phyloP scores from a whole-genome alignment of 2,113 vertebrate species.

The Poeciliopsis retropinna region DNA sequence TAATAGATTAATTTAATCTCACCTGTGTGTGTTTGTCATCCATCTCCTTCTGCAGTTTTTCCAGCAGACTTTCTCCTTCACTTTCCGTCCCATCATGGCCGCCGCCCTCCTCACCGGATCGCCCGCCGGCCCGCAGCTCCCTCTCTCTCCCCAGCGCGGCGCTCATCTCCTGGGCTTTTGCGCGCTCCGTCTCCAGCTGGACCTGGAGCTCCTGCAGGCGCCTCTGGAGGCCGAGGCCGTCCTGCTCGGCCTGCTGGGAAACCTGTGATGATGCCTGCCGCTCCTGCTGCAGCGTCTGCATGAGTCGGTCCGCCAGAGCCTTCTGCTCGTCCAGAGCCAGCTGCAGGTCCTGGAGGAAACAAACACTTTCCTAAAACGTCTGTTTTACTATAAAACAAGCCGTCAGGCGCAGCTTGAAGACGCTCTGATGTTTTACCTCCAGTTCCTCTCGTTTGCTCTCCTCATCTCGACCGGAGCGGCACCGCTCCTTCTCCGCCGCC shows the following conservation, averaged over 20 bases:
- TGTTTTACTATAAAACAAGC: background rate
- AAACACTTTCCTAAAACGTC: background rate
- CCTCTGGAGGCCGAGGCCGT: conserved; percentile 76
- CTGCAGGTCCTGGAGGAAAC: conserved; percentile 85
- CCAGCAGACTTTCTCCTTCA: conserved; percentile 78
- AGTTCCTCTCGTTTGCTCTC: conserved; percentile 87
- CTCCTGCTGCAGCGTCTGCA: conserved; percentile 83
- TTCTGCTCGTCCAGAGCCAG: conserved; percentile 87
- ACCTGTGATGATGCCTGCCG: conserved; percentile 80
- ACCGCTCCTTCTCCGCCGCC: conserved; percentile 89
- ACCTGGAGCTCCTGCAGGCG: conserved; percentile 87
- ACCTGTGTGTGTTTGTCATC: conserved; percentile 87
- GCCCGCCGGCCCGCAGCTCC: conserved; percentile 70
- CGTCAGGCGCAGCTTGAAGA: background rate
- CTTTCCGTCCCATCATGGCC: background rate
- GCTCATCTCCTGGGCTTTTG: conserved; percentile 84
- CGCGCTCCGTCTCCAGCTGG: conserved; percentile 88
- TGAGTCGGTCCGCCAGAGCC: conserved; percentile 78
- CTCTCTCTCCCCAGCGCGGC: conserved; percentile 83
- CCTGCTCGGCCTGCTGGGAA: conserved; percentile 83
- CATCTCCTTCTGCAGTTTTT: conserved; percentile 86
- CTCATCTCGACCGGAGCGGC: conserved; percentile 80
- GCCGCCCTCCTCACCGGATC: conserved; percentile 5
- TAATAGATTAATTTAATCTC: too few relatives aligned
- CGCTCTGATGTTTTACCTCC: conserved; percentile 80